Evolutionary conservation across 1,140 invertebrate species (phyloP), one percentile per base, ranked within the genome.

Genomic region (Homarus americanus): DNA sequence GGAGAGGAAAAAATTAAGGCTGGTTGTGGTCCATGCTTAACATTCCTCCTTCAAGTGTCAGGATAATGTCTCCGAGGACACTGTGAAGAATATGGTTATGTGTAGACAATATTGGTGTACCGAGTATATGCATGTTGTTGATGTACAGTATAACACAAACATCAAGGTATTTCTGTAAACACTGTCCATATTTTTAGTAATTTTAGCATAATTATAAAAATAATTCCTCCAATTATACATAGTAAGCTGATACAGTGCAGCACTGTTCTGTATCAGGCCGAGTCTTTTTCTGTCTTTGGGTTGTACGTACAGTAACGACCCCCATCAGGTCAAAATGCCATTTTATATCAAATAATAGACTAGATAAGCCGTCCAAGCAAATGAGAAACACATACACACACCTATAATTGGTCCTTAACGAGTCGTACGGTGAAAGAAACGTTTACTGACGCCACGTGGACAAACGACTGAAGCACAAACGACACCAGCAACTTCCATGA

Each of bases 141-240:
- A n/a, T n/a, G n/a, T n/a, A n/a, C n/a, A n/a, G n/a, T n/a, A n/a
- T n/a, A n/a, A n/a, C n/a, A n/a, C n/a, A n/a, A n/a, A n/a, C n/a
- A n/a, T n/a, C n/a, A n/a, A n/a, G n/a, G n/a, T n/a, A n/a, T n/a
- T n/a, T n/a, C n/a, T n/a, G n/a, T n/a, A n/a, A n/a, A n/a, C n/a
- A n/a, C n/a, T n/a, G n/a, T n/a, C n/a, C 75, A 79, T 49, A 79
- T 79, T 40, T 49, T 49, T 79, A 5, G 24, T 20, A 28, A 79
- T 79, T 79, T 49, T 44, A 44, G 49, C 32, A 44, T 58, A 58
- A 58, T 36, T 79, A 79, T 44, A 79, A 79, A 79, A 79, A 79
- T 79, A 79, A 79, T 79, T 79, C 5, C n/a, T 79, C 76, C 40
- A 79, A 79, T 79, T 79, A 28, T 49, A 79, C 49, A 32, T 32